Base-by-base conservation (phyloP, 2,797 vertebrate genomes). In the Sarcoramphus papa region DNA sequence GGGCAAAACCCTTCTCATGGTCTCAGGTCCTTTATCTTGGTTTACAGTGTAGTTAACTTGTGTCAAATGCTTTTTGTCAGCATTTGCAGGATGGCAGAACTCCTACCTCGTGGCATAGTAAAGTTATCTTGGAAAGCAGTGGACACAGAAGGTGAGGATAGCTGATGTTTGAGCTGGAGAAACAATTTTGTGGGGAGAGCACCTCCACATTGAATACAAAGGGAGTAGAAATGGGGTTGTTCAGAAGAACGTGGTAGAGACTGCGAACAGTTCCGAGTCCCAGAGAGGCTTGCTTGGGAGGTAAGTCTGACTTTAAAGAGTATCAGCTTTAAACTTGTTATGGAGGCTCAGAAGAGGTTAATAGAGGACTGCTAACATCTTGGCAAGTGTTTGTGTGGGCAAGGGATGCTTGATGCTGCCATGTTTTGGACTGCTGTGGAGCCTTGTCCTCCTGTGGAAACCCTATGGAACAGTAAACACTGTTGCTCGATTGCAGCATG, bases 1-100 rank as follows among this genome's bases (percentile, higher is more conserved):
- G 3, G 24, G 19, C 14, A 75, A 79, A 80, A 9, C 9, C 21
- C 16, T 59, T 81, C 12, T n/a, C 14, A 9, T 11, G 12, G 12
- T 33, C 15, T 51, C 4, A 0, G 1, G 0, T 73, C 11, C 15
- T 70, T 63, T 37, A n/a, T 51, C 17, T 23, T 65, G 3, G 4
- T 59, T 79, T 68, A 8, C 28, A 33, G 27, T 62, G 18, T 80
- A 59, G 43, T n/a, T 72, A 53, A 14, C 4, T 33, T 33, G 3
- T 45, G 48, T 31, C 6, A 53, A 53, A 68, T 30, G 21, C 10
- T 62, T 79, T 80, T 37, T 64, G 40, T 40, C 3, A n/a, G 30
- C 6, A 8, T 60, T 64, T 81, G 14, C 45, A 88, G 64, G 50
- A 18, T 33, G 33, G 21, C 43, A 63, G 64, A 84, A 53, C 14